A percentile compares a stretch with the other conserved stretches of the same genome.
phyloP scores from a whole-genome alignment of 2,888 invertebrate genomes.

The Orthonychiurus folsomi region DNA sequence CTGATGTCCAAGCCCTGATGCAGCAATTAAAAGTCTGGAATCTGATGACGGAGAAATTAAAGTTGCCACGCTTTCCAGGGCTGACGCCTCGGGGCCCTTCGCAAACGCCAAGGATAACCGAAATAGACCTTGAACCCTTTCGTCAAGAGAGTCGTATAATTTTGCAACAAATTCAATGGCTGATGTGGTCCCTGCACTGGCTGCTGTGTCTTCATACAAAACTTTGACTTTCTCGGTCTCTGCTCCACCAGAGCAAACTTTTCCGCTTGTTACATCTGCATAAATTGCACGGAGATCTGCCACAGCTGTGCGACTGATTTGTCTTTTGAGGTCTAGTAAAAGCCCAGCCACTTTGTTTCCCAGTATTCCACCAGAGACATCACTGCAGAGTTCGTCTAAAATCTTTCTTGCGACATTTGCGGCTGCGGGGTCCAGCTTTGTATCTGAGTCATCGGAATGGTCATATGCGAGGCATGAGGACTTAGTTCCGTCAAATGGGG shows the following conservation, averaged over 20 bases:
- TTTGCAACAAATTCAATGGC: conserved; percentile 62
- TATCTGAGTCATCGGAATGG: background rate
- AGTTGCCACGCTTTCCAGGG: conserved; percentile 17
- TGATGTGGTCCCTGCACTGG: conserved; percentile 68
- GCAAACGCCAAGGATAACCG: conserved; percentile 30
- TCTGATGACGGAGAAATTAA: conserved; percentile 15
- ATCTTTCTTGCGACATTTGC: background rate
- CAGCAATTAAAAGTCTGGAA: conserved; percentile 21
- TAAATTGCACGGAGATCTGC: background rate
- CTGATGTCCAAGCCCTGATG: conserved; percentile 26
- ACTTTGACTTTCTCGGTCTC: background rate
- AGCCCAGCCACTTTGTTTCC: background rate
- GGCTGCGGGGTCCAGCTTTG: background rate
- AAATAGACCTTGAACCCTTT: conserved; percentile 23
- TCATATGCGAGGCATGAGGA: background rate
- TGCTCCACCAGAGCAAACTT: conserved; percentile 1
- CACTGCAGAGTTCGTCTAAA: conserved; percentile 1
- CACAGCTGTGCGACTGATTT: background rate
- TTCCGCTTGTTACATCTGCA: background rate
- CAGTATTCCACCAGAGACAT: background rate
- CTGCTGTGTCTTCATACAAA: conserved; percentile 70
- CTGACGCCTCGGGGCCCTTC: conserved; percentile 19
- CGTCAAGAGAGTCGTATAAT: conserved; percentile 51
- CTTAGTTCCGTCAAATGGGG: background rate
- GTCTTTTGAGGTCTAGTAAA: background rate